A percentile compares a stretch with the other conserved stretches of the same genome.
These are phyloP conservation scores for Sarcophilus harrisii DNA, from an alignment of 2,797 vertebrate genomes.

Conservation along the genomic window DNA sequence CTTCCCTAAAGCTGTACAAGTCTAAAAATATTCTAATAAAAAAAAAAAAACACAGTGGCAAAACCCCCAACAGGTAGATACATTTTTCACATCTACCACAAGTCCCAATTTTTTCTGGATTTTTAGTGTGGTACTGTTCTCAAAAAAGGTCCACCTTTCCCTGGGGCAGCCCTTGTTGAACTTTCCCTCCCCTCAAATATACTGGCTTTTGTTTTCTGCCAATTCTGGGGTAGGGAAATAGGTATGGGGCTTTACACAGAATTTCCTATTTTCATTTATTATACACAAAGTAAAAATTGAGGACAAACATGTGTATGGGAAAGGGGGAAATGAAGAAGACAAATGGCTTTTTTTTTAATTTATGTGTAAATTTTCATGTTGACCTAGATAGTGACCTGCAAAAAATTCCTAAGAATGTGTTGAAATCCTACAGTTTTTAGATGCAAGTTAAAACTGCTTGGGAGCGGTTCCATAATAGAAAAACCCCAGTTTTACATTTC, in stretches of 20 bases:
- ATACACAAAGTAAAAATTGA: neutral
- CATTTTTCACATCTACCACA: neutral
- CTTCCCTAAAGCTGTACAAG: conserved; percentile 1
- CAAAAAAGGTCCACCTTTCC: neutral
- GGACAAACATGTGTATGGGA: neutral
- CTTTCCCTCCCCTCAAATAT: neutral
- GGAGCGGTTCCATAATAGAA: conserved; percentile 60
- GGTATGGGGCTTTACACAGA: conserved; percentile 24
- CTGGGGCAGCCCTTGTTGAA: neutral
- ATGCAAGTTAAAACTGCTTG: conserved; percentile 7
- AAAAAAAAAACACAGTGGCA: neutral
- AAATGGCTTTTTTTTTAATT: neutral
- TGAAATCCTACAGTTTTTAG: conserved; percentile 45
- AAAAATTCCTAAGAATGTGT: neutral
- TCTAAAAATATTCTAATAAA: conserved; percentile 35
- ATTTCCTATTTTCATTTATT: conserved; percentile 9
- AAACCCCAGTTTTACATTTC: conserved; percentile 73
- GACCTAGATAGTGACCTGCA: neutral
- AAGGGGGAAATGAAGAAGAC: neutral
- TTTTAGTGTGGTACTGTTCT: neutral
- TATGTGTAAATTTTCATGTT: neutral
- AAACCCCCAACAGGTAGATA: neutral
- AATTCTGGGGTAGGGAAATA: neutral
- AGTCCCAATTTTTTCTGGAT: neutral
- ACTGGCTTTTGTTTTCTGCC: neutral